These are phyloP conservation scores for Pteruthius melanotis DNA, from an alignment of 2,113 vertebrate genomes.

Conservation along the genomic window DNA sequence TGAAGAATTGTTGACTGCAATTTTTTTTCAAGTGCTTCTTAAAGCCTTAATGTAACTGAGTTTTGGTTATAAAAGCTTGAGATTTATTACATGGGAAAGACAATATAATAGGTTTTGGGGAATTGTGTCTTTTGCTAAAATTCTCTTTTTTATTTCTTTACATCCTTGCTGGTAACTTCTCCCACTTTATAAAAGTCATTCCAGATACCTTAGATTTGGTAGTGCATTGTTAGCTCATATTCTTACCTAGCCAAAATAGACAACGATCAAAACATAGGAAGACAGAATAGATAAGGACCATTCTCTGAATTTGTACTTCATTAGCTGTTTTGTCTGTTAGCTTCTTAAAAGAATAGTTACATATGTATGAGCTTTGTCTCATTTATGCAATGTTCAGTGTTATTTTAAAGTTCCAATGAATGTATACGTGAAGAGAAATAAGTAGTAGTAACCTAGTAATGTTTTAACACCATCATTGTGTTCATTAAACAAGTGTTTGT, in stretches of 20 bases:
- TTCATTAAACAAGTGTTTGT: constrained; percentile 63
- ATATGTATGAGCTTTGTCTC: constrained; percentile 40
- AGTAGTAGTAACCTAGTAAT: constrained; percentile 7
- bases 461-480: constrained; percentile 51
- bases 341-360: constrained; percentile 22
- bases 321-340: constrained; percentile 46
- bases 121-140: neutral
- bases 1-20: neutral
- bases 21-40: neutral
- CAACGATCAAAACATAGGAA: neutral
- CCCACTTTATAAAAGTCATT: neutral
- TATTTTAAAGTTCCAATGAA: constrained; percentile 35
- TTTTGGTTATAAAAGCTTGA: neutral
- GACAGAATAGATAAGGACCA: neutral
- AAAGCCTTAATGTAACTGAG: neutral
- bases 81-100: neutral
- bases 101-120: neutral
- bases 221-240: neutral
- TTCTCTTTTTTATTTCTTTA: neutral
- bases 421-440: constrained; percentile 38
- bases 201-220: neutral
- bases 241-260: neutral
- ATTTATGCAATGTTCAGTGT: constrained; percentile 15
- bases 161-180: neutral
- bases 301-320: neutral